phyloP scores from a whole-genome alignment of 2,113 vertebrate genomes.

The Tiliqua scincoides region DNA sequence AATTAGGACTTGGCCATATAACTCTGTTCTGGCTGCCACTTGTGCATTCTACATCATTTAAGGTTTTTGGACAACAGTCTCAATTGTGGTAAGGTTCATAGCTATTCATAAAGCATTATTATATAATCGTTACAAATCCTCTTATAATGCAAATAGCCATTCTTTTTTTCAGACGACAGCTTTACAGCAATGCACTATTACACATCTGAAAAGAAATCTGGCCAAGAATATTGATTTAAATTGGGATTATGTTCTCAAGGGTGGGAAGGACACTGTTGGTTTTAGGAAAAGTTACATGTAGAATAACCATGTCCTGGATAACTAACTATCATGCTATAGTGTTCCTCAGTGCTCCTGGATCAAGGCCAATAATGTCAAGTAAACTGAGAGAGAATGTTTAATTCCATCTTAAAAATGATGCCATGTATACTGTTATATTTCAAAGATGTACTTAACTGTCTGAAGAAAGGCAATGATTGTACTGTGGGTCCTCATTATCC shows the following conservation, averaged over 20 bases:
- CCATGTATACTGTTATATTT: not conserved
- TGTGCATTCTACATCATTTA: slow-evolving; percentile 3
- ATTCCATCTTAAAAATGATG: not conserved
- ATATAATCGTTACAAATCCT: slow-evolving; percentile 3
- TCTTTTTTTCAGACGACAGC: slow-evolving; percentile 53
- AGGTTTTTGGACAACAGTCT: slow-evolving; percentile 26
- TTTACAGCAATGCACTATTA: not conserved
- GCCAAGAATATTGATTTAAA: not conserved
- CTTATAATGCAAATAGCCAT: not conserved
- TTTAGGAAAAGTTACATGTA: not conserved
- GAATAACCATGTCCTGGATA: not conserved
- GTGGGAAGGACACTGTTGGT: not conserved
- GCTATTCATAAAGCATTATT: slow-evolving; percentile 20
- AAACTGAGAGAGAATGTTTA: not conserved
- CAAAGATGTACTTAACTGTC: not conserved
- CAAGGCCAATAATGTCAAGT: not conserved
- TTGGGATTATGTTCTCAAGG: not conserved
- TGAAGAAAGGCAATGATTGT: too few species aligned
- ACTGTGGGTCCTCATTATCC: too few species aligned
- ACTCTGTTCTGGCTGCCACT: slow-evolving; percentile 35
- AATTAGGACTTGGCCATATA: not conserved
- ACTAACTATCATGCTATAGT: not conserved
- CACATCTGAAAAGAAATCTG: not conserved
- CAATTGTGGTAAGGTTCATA: slow-evolving; percentile 8
- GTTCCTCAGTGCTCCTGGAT: not conserved